Percentiles rank a stretch among this genome's conserved stretches.
Evolutionary conservation across 2,797 vertebrate species (phyloP).

Genomic region (Odontamblyopus lacepedii): DNA sequence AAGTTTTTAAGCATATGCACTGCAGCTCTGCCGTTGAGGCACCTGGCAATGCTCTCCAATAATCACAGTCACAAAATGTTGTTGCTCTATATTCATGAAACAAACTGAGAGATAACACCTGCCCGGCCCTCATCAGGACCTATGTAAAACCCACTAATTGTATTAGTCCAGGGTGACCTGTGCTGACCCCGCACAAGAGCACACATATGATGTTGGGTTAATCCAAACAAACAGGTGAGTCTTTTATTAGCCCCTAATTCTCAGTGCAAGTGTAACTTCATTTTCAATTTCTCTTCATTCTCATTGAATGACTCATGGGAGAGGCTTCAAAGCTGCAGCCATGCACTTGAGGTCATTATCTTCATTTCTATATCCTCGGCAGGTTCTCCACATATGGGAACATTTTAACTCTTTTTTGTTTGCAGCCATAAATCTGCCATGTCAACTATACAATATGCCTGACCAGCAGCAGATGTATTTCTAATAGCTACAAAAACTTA

Average conservation of each 20-base stretch:
- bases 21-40: background rate
- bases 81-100: background rate
- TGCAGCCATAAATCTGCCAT: slow-evolving; percentile 78
- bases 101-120: slow-evolving; percentile 20
- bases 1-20: background rate
- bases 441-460: slow-evolving; percentile 80
- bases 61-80: background rate
- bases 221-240: slow-evolving; percentile 69
- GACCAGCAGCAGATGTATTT: slow-evolving; percentile 79
- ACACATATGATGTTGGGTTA: slow-evolving; percentile 52
- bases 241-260: slow-evolving; percentile 58
- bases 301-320: slow-evolving; percentile 53
- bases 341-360: slow-evolving; percentile 76
- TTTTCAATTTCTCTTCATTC: slow-evolving; percentile 58
- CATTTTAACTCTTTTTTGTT: slow-evolving; percentile 73
- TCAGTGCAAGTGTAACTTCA: slow-evolving; percentile 63
- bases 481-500: slow-evolving; percentile 64
- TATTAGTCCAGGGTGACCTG: slow-evolving; percentile 36
- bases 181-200: slow-evolving; percentile 42
- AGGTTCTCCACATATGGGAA: slow-evolving; percentile 80
- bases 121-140: slow-evolving; percentile 18
- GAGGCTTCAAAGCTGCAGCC: slow-evolving; percentile 67
- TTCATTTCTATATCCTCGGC: slow-evolving; percentile 74
- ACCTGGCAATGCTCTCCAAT: background rate
- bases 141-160: slow-evolving; percentile 26